Base-by-base conservation (phyloP, 2,113 vertebrate genomes). In the Nibea albiflora region DNA sequence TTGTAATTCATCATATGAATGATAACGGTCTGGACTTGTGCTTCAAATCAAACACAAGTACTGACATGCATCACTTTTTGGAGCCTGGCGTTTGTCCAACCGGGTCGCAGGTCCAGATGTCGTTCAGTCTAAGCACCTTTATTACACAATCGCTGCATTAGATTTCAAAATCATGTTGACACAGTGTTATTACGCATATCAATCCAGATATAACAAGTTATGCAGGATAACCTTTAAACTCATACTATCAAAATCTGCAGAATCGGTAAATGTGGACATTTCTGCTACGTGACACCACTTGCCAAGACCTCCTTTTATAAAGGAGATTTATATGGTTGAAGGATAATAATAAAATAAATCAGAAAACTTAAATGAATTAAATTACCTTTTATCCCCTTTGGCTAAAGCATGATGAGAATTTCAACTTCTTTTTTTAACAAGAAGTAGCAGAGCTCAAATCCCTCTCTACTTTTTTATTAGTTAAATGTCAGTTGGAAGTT, bases 161-260 rank as follows among this genome's bases (percentile, higher is more conserved):
- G 62, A 69, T 85, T 91, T 81, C 68, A 69, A 73, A 64, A 74
- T 63, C 10, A 39, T 80, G 58, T 83, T 82, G 74, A 85, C 77
- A 72, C n/a, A 71, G 31, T 24, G 50, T 39, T 81, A 67, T 77
- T 73, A 28, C 73, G 57, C 19, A 85, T 66, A 57, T 47, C 2
- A 53, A 44, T 67, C 64, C 69, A 76, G 26, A 81, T 49, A 44
- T 39, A 4, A 70, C 35, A 39, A 20, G 35, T 10, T 47, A 62
- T 60, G 7, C n/a, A 4, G 2, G 16, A 10, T 28, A 58, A 84
- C 75, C 67, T 88, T 68, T 77, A 53, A 52, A 71, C 74, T 60
- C 0, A 19, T 47, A 11, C n/a, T 42, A 10, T 50, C 26, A 78
- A 39, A 70, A 47, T 56, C 20, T 47, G 50, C 46, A 19, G 0